phyloP scores from a whole-genome alignment of 2,888 invertebrate genomes.

The Argyresthia goedartella region DNA sequence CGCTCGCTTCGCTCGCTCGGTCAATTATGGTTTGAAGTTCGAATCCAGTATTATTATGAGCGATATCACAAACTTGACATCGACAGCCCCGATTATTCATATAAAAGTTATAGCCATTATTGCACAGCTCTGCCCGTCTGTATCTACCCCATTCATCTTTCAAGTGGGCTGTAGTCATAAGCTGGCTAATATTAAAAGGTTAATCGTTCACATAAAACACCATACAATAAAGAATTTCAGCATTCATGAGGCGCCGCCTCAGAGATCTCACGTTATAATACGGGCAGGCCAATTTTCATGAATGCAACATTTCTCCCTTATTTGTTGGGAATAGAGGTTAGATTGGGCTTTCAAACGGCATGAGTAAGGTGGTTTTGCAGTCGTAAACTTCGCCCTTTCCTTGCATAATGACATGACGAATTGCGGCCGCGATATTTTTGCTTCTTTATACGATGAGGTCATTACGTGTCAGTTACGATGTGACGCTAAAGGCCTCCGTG shows the following conservation, averaged over 20 bases:
- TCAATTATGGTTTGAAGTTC: no score
- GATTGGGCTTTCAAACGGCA: neutral
- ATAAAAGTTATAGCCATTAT: no score
- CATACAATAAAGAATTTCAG: constrained; percentile 63
- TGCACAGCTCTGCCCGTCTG: no score
- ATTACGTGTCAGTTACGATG: constrained; percentile 43
- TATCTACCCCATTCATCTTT: neutral
- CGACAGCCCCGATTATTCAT: no score
- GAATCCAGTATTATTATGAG: no score
- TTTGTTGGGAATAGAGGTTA: neutral
- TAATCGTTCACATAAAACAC: constrained; percentile 68
- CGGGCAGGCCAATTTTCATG: neutral
- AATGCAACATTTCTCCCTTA: neutral
- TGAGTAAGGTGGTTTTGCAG: constrained; percentile 18
- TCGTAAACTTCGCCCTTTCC: constrained; percentile 69
- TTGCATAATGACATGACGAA: constrained; percentile 71
- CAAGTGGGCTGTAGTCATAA: neutral
- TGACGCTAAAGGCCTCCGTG: constrained; percentile 28
- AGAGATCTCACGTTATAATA: constrained; percentile 66
- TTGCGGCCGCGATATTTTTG: constrained; percentile 66
- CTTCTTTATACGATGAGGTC: constrained; percentile 60
- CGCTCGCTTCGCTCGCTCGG: no score
- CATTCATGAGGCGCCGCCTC: constrained; percentile 58
- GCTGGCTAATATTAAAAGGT: constrained; percentile 42
- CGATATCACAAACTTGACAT: no score